Conservation (phyloP, 2,113 vertebrate species). For the Bettongia penicillata region DNA sequence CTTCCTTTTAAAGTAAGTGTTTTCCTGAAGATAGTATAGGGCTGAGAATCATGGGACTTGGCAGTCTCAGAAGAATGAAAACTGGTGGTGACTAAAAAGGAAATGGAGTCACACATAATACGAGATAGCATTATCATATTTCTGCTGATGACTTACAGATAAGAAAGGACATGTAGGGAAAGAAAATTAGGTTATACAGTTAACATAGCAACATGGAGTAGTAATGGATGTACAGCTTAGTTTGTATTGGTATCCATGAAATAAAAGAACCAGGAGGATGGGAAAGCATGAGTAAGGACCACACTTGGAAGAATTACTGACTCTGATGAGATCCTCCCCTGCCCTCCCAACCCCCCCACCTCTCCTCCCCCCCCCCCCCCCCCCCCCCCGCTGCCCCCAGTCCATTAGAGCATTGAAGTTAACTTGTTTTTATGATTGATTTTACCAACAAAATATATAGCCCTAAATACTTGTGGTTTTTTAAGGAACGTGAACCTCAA, state of each 20-base stretch:
- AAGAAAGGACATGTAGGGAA: neutral
- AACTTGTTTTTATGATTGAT: neutral
- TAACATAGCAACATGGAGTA: neutral
- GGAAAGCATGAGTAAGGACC: neutral
- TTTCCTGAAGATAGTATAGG: neutral
- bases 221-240: neutral
- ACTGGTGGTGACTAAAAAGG: neutral
- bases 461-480: conserved; percentile 9
- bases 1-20: neutral
- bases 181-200: neutral
- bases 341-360: too few relatives aligned
- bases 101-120: neutral
- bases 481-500: neutral
- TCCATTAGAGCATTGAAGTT: neutral
- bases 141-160: neutral
- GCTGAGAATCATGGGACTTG: neutral
- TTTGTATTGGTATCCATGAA: neutral
- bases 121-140: neutral
- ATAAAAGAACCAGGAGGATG: neutral
- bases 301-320: neutral
- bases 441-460: neutral
- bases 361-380: too few relatives aligned
- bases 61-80: neutral
- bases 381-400: too few relatives aligned
- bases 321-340: neutral